Conservation (phyloP, 2,797 vertebrate species). For the Acropternis orthonyx region DNA sequence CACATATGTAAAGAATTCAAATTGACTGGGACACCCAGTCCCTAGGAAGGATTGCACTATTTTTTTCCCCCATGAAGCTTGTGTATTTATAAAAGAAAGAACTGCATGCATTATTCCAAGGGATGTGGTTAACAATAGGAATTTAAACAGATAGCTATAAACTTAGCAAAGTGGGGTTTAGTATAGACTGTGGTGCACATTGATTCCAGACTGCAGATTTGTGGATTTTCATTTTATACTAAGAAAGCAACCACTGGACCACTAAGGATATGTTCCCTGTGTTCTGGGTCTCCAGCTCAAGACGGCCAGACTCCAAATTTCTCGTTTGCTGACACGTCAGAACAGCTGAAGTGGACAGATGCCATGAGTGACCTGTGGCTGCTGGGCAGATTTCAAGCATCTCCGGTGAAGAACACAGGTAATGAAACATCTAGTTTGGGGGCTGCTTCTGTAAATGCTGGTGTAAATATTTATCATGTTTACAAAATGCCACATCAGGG, state of each 20-base stretch:
- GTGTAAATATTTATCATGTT: neutral
- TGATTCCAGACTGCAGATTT: neutral
- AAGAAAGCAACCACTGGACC: neutral
- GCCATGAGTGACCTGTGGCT: neutral
- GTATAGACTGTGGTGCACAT: neutral
- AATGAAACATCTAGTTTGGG: neutral
- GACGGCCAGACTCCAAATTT: neutral
- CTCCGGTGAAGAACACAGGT: neutral
- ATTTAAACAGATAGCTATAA: constrained; percentile 9
- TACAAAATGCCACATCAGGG: neutral
- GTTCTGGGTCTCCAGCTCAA: neutral
- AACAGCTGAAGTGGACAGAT: neutral
- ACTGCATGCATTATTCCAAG: neutral
- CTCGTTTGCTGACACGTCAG: neutral
- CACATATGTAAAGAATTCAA: neutral
- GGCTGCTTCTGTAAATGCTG: neutral
- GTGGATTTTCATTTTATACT: constrained; percentile 26
- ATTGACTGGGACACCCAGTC: neutral
- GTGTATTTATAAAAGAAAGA: neutral
- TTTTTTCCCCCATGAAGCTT: neutral
- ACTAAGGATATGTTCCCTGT: neutral
- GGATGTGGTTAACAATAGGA: neutral
- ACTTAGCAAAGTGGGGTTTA: neutral
- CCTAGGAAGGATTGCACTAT: neutral
- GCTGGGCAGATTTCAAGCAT: neutral